Base-by-base conservation (phyloP, 2,888 invertebrate genomes). In the Trypoxylon attenuatum region DNA sequence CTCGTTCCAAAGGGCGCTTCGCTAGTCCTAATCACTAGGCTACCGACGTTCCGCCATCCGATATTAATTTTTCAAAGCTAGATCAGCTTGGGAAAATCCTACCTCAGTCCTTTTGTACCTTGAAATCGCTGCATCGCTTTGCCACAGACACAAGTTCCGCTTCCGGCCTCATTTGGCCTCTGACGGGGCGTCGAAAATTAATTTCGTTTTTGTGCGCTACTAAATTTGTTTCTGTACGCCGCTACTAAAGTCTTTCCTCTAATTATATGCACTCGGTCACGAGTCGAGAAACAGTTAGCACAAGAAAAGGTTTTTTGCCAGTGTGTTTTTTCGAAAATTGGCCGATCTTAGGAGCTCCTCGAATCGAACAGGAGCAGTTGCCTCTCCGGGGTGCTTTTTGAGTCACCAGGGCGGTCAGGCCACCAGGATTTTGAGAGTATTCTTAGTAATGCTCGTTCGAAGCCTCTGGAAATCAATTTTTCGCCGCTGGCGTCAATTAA, bases 391-490 rank as follows among this genome's bases (percentile, higher is more conserved):
- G 29, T 57, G 22, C 42, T 27, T 52, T 62, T 71, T 42, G 53
- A 73, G 59, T 73, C 52, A 43, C 42, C 41, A 38, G 39, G 38
- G 49, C 38, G 50, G 45, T 33, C 4, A 13, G 61, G 71, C 66
- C 66, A 72, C 69, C 69, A 46, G 47, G 60, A 66, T 58, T 71
- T 41, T 27, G 5, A 39, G 53, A 42, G 27, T 58, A 61, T 73
- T 69, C 52, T 38, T 29, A 51, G 46, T 55, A 39, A 42, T 57
- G 73, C 59, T 59, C 60, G 45, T 56, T 64, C 25, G 38, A 54
- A 60, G 27, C 52, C 67, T 66, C 47, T 61, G 65, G 61, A 76
- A 75, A 76, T 76, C 76, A 76, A 76, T 76, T 76, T 75, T 71
- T 67, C 43, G 68, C 49, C 57, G 63, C 46, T 63, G 59, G 54